These are phyloP conservation scores for Ceratina australensis DNA, from an alignment of 1,140 invertebrate genomes.

Conservation along the genomic window DNA sequence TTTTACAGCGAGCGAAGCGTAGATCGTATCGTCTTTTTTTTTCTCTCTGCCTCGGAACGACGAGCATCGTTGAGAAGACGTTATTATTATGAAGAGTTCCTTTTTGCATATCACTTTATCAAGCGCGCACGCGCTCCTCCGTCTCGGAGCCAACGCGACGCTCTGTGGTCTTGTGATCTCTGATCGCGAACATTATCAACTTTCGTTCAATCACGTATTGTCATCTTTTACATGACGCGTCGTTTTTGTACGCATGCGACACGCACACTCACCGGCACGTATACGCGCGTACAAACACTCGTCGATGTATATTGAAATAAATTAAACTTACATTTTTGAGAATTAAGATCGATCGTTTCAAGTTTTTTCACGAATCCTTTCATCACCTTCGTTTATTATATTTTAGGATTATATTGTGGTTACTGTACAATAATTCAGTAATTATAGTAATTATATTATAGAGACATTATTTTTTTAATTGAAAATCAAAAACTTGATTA, in stretches of 20 bases:
- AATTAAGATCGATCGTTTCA: slow-evolving; percentile 61
- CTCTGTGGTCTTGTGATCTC: slow-evolving; percentile 65
- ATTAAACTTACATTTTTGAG: slow-evolving; percentile 76
- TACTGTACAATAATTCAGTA: no score
- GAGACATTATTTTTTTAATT: no score
- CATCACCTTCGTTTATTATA: background rate
- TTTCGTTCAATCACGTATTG: slow-evolving; percentile 58
- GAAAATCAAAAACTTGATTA: no score
- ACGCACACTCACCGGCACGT: slow-evolving; percentile 21
- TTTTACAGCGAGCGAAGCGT: slow-evolving; percentile 56
- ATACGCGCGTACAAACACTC: slow-evolving; percentile 56
- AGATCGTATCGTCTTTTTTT: slow-evolving; percentile 51
- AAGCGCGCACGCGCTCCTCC: slow-evolving; percentile 36
- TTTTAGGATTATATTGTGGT: no score
- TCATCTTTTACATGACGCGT: slow-evolving; percentile 62
- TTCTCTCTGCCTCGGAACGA: slow-evolving; percentile 39
- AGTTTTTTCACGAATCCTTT: background rate
- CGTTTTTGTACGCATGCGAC: slow-evolving; percentile 61
- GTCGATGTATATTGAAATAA: slow-evolving; percentile 73
- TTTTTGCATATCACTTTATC: slow-evolving; percentile 68
- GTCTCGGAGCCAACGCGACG: slow-evolving; percentile 34
- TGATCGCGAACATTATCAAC: slow-evolving; percentile 63
- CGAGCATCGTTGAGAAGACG: slow-evolving; percentile 45
- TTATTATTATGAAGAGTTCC: slow-evolving; percentile 65
- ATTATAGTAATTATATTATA: no score